Percentiles rank a stretch among this genome's conserved stretches.
Evolutionary conservation across 2,888 invertebrate species (phyloP).

Genomic region (Hypsopygia costalis): DNA sequence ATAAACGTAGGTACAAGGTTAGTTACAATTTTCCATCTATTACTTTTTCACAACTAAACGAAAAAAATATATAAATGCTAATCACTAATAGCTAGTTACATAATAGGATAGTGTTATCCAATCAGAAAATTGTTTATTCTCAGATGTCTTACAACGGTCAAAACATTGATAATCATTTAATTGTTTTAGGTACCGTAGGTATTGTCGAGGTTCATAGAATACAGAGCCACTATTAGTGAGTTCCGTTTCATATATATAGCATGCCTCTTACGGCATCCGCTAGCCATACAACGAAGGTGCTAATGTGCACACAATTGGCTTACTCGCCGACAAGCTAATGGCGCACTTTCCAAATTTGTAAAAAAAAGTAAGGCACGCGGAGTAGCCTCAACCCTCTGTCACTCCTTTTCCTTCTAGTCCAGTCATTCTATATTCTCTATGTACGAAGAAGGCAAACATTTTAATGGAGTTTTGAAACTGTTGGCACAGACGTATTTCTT

Average conservation of each 20-base stretch:
- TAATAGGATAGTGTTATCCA: no score
- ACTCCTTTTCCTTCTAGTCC: slow-evolving; percentile 13
- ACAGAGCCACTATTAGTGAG: slow-evolving; percentile 16
- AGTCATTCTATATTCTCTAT: neutral
- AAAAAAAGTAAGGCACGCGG: neutral
- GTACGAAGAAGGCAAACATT: no score
- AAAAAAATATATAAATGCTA: no score
- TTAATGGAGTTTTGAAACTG: no score
- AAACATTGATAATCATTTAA: neutral
- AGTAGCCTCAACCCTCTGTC: slow-evolving; percentile 9
- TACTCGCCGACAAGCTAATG: slow-evolving; percentile 2
- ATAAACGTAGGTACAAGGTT: no score
- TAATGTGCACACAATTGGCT: slow-evolving; percentile 14
- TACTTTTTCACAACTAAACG: no score
- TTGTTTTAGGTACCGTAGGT: slow-evolving; percentile 22
- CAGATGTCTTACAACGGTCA: no score
- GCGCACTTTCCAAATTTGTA: slow-evolving; percentile 11
- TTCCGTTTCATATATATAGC: slow-evolving; percentile 13
- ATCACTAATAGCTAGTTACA: no score
- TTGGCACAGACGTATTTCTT: no score
- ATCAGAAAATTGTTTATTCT: no score
- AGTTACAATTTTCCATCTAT: no score
- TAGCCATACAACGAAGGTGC: slow-evolving; percentile 11
- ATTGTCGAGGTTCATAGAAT: slow-evolving; percentile 23
- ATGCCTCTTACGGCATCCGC: slow-evolving; percentile 17